phyloP scores from a whole-genome alignment of 2,888 invertebrate species.

The Callimorpha dominula region DNA sequence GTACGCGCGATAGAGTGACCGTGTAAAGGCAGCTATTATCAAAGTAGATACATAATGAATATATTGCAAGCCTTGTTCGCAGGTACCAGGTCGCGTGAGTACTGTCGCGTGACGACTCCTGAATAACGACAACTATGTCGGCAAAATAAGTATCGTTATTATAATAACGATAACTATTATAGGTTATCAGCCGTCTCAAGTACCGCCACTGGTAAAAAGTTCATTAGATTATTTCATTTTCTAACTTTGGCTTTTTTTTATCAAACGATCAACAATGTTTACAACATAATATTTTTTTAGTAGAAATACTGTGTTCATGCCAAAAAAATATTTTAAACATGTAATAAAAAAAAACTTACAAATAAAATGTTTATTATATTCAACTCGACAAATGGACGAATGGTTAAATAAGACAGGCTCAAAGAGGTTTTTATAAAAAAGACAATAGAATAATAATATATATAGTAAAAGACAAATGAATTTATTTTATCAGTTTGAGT shows the following conservation, averaged over 20 bases:
- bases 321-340: no score
- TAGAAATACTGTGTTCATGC: neutral
- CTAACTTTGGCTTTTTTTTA: neutral
- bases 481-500: neutral
- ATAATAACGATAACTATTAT: constrained; percentile 15
- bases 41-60: neutral
- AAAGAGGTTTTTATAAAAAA: no score
- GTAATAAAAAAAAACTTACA: no score
- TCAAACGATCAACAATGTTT: neutral
- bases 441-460: no score
- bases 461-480: no score
- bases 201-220: constrained; percentile 14
- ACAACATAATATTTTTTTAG: neutral
- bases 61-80: neutral
- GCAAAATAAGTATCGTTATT: constrained; percentile 1
- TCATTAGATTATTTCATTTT: constrained; percentile 4
- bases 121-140: neutral
- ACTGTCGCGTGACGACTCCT: constrained; percentile 14
- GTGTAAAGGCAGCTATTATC: no score
- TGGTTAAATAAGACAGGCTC: neutral
- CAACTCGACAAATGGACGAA: neutral
- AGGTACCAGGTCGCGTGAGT: constrained; percentile 7
- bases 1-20: no score
- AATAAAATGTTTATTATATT: no score
- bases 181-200: constrained; percentile 15